Percentiles rank a stretch among this genome's conserved stretches.
These are phyloP conservation scores for Colius striatus DNA, from an alignment of 2,113 vertebrate species.

Conservation along the genomic window DNA sequence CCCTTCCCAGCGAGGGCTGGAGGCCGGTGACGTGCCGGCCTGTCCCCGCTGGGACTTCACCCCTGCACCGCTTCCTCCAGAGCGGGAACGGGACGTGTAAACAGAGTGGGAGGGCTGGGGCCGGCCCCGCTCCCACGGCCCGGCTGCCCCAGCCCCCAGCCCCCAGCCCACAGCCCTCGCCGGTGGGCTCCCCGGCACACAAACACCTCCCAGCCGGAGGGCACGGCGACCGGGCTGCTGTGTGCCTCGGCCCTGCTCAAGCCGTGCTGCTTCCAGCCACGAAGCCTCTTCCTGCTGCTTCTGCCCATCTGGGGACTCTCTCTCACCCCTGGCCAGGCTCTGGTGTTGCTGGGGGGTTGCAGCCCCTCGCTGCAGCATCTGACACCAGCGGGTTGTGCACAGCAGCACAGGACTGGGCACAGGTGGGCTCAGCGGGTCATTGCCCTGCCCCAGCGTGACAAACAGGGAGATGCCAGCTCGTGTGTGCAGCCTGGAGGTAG, in stretches of 20 bases:
- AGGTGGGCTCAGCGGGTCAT: neutral
- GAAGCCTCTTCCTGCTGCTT: neutral
- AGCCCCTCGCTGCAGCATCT: fast-evolving
- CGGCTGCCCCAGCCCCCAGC: neutral
- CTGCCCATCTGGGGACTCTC: neutral
- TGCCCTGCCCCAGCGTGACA: neutral
- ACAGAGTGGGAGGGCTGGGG: slow-evolving; percentile 34
- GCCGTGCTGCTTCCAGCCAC: neutral
- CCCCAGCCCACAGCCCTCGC: fast-evolving
- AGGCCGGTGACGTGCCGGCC: slow-evolving; percentile 19
- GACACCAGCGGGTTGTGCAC: fast-evolving
- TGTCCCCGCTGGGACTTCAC: slow-evolving; percentile 53
- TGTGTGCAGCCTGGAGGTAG: neutral
- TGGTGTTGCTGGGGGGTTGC: neutral
- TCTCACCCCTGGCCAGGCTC: neutral
- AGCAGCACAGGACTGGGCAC: neutral
- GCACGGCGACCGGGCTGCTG: neutral
- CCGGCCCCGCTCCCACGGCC: slow-evolving; percentile 72
- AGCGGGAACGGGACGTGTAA: slow-evolving; percentile 67
- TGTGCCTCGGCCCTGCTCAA: neutral
- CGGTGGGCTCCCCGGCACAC: fast-evolving
- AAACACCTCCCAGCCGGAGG: neutral
- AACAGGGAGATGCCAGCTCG: neutral
- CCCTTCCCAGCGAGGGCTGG: neutral
- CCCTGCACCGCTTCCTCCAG: slow-evolving; percentile 61